A percentile compares a stretch with the other conserved stretches of the same genome.
phyloP scores from a whole-genome alignment of 2,797 vertebrate genomes.

The Brotogeris chrysoptera region DNA sequence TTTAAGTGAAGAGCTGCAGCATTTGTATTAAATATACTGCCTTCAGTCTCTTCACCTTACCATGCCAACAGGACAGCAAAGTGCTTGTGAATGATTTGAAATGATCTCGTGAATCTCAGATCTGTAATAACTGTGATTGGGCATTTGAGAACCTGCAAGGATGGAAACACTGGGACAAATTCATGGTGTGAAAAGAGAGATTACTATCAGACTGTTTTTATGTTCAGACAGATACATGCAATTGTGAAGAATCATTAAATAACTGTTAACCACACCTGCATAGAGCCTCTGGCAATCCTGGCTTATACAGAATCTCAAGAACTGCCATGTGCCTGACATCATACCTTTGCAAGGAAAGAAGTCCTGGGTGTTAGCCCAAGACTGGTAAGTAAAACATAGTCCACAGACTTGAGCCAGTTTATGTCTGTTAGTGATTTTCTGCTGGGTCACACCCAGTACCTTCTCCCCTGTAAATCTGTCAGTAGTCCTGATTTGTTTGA shows the following conservation, averaged over 20 bases:
- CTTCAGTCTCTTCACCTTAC: neutral
- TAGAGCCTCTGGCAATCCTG: conserved; percentile 58
- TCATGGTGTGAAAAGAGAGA: conserved; percentile 64
- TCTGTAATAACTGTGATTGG: neutral
- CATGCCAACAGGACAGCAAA: neutral
- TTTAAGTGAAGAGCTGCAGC: neutral
- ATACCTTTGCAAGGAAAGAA: conserved; percentile 40
- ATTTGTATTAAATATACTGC: neutral
- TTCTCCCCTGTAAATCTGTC: conserved; percentile 36
- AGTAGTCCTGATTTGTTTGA: conserved; percentile 11
- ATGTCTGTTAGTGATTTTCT: conserved; percentile 40
- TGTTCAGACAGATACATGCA: conserved; percentile 68
- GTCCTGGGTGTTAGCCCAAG: conserved; percentile 38
- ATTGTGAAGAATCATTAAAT: conserved; percentile 74
- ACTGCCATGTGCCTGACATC: conserved; percentile 54
- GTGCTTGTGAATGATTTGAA: neutral
- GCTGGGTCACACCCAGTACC: conserved; percentile 23
- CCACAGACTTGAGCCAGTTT: conserved; percentile 3
- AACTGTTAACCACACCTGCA: conserved; percentile 67
- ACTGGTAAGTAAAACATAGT: conserved; percentile 38
- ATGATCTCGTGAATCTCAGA: neutral
- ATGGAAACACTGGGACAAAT: conserved; percentile 44
- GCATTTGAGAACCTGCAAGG: conserved; percentile 26
- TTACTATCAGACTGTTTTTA: neutral
- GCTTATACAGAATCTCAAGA: conserved; percentile 45